These are phyloP conservation scores for Cylloceria caligata DNA, from an alignment of 2,888 invertebrate genomes.

Conservation along the genomic window DNA sequence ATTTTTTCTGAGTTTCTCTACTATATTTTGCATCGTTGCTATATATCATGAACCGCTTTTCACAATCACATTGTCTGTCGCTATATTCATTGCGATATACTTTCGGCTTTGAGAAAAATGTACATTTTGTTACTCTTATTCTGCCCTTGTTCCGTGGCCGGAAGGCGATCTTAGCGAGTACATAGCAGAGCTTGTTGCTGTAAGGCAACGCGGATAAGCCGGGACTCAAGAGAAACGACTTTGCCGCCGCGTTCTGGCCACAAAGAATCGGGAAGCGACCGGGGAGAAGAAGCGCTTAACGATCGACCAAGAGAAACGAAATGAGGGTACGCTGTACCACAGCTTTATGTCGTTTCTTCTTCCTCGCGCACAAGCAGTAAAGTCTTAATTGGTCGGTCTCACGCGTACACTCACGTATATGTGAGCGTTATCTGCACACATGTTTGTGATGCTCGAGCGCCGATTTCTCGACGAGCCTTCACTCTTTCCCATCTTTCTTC, in stretches of 20 bases:
- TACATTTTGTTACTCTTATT: background rate
- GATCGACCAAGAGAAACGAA: constrained; percentile 68
- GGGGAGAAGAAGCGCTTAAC: constrained; percentile 63
- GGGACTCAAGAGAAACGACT: constrained; percentile 56
- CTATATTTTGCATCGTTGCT: too few relatives aligned
- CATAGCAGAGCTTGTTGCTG: constrained; percentile 48
- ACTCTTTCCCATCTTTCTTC: background rate
- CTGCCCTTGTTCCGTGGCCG: constrained; percentile 11
- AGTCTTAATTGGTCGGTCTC: constrained; percentile 74
- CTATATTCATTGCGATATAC: background rate
- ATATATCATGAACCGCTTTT: background rate
- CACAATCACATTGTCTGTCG: background rate
- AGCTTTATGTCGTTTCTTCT: constrained; percentile 70
- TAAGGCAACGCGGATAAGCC: constrained; percentile 47
- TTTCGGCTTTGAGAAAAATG: background rate
- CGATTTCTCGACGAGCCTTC: constrained; percentile 38
- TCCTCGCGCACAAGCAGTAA: constrained; percentile 66
- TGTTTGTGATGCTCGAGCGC: constrained; percentile 34
- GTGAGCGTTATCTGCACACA: constrained; percentile 32
- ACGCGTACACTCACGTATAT: constrained; percentile 57
- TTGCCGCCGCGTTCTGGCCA: constrained; percentile 42
- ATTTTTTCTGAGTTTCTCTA: too few relatives aligned
- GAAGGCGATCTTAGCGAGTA: constrained; percentile 5
- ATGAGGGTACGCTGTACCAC: constrained; percentile 61
- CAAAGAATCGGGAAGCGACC: constrained; percentile 41